These are phyloP conservation scores for Prostheceraeus crozeri DNA, from an alignment of 2,888 invertebrate genomes.

Conservation along the genomic window DNA sequence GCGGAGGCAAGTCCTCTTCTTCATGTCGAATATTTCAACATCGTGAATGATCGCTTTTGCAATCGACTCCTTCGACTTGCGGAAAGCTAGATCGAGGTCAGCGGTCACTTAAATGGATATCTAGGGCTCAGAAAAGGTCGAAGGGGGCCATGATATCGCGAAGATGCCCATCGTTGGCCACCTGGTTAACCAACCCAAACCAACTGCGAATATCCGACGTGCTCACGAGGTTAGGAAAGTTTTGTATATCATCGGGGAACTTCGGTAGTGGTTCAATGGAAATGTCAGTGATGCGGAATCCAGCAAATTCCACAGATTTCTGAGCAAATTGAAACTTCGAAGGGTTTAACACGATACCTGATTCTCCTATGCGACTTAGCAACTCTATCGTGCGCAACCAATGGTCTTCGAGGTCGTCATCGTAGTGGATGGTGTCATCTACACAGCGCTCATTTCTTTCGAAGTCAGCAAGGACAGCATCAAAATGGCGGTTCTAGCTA, in stretches of 20 bases:
- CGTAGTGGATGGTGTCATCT: conserved; percentile 27
- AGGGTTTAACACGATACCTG: conserved; percentile 21
- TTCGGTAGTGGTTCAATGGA: conserved; percentile 21
- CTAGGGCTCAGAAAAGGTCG: conserved; percentile 37
- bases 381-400: conserved; percentile 33
- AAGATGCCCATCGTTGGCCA: conserved; percentile 42
- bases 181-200: conserved; percentile 44
- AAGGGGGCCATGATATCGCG: conserved; percentile 40
- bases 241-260: not conserved
- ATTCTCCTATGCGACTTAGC: not conserved
- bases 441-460: conserved; percentile 40
- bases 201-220: conserved; percentile 39
- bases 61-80: conserved; percentile 39
- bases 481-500: conserved; percentile 41
- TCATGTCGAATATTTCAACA: conserved; percentile 39
- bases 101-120: conserved; percentile 37
- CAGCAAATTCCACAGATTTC: conserved; percentile 19
- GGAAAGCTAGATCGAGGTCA: conserved; percentile 38
- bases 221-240: conserved; percentile 1
- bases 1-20: conserved; percentile 40
- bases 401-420: conserved; percentile 13
- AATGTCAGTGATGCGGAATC: conserved; percentile 14
- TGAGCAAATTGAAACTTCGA: not conserved
- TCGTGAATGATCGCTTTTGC: conserved; percentile 41
- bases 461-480: conserved; percentile 37